phyloP scores from a whole-genome alignment of 2,797 vertebrate genomes.

The Catostomus latipinnis region DNA sequence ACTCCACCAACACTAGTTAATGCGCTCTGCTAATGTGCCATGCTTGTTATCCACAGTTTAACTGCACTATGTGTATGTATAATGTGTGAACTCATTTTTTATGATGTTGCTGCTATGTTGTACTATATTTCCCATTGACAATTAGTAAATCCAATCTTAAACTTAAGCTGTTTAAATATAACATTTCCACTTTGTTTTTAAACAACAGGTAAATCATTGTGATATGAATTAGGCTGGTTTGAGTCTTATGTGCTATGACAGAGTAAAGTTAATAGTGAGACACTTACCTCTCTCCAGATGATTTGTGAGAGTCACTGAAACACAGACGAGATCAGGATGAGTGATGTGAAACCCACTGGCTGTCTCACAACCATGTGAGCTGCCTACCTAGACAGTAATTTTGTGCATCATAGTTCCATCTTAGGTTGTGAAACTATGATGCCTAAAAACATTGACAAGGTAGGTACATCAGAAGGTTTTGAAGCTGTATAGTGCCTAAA shows the following conservation, averaged over 20 bases:
- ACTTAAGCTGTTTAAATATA: not conserved
- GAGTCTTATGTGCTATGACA: not conserved
- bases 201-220: not conserved
- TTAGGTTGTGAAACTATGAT: no score
- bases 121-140: no score
- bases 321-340: slow-evolving; percentile 46
- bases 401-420: not conserved
- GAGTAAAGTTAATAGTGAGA: not conserved
- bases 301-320: slow-evolving; percentile 90
- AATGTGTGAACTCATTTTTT: no score
- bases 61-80: not conserved
- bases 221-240: not conserved
- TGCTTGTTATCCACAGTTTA: not conserved
- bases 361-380: not conserved
- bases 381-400: not conserved
- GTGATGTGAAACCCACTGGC: not conserved
- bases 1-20: no score
- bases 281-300: slow-evolving; percentile 90
- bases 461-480: no score
- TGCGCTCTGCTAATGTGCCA: no score
- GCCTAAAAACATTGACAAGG: no score
- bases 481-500: no score
- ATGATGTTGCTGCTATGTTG: not conserved
- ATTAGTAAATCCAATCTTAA: no score
- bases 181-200: not conserved